Base-by-base conservation (phyloP, 92 coral and sea anemone genomes). In the Micromussa lordhowensis region DNA sequence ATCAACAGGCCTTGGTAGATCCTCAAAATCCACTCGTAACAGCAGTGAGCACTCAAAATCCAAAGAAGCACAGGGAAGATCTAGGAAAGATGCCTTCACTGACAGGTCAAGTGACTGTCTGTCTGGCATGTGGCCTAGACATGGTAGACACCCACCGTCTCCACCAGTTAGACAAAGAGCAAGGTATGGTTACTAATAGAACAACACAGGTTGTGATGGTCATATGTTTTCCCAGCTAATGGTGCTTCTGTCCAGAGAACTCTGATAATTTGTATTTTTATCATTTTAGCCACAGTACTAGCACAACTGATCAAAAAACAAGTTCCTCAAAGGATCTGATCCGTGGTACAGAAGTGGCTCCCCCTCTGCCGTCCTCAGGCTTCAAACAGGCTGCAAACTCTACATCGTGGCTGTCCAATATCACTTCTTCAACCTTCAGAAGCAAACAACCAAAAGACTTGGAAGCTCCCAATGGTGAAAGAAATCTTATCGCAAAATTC, bases 81-180 rank as follows among this genome's bases (percentile, higher is more conserved):
- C 21, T 36, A 36, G 66, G 35, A 36, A 74, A 73, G 88, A 79
- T 19, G 69, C 66, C 31, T 79, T 85, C n/a, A 40, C 89, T 40
- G 70, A 77, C 73, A 78, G 70, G 22, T 86, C 93, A 35, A 83
- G 79, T 80, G 98, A 94, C 48, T 86, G 48, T 64, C 77, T 69
- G 58, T 94, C 95, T 17, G 96, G 93, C 38, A 88, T 89, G 26
- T 96, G 94, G 98, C 93, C 98, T 34, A 79, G 94, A 80, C 95
- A 94, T 32, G 82, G 82, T 63, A 85, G 92, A 22, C 98, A 94
- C 53, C 99, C 99, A 18, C 98, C 99, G 0, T 98, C 99, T 63
- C 99, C 99, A 49, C 99, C 99, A 73, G 98, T 98, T 18, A 93
- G 98, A 80, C 98, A 98, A 85, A 90, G 99, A 84, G 96, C 99